Conservation (phyloP, 2,888 invertebrate species). For the Epirrhoe alternata region DNA sequence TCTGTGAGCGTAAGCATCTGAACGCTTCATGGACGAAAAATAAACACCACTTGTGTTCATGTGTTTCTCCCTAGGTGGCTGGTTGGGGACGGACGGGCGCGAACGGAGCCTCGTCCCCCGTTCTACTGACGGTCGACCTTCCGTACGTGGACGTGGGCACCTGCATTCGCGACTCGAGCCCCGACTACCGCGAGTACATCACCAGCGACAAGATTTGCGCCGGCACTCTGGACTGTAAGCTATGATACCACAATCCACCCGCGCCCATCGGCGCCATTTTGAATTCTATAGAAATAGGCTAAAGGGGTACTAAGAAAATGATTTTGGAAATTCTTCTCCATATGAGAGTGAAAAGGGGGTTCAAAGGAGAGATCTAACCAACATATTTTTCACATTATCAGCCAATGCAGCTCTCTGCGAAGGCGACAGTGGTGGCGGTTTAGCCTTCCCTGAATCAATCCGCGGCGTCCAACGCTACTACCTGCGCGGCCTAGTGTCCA, state of each 20-base stretch:
- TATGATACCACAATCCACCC: not conserved
- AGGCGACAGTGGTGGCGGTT: constrained; percentile 65
- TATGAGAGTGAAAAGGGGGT: too few relatives aligned
- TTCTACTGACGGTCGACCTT: constrained; percentile 53
- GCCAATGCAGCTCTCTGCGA: constrained; percentile 15
- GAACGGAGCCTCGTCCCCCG: constrained; percentile 49
- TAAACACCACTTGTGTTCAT: too few relatives aligned
- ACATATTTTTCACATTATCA: not conserved
- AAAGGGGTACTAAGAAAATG: too few relatives aligned
- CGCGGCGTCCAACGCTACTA: constrained; percentile 55
- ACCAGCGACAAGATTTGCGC: constrained; percentile 64
- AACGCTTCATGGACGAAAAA: too few relatives aligned
- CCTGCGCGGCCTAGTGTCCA: constrained; percentile 69
- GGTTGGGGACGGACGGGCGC: constrained; percentile 58
- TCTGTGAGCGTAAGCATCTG: too few relatives aligned
- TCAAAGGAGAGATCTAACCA: too few relatives aligned
- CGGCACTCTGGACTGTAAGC: constrained; percentile 56
- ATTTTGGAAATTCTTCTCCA: too few relatives aligned
- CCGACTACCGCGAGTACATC: constrained; percentile 52
- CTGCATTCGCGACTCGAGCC: constrained; percentile 48
- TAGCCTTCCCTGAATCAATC: constrained; percentile 37
- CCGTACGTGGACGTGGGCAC: constrained; percentile 51
- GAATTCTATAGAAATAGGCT: too few relatives aligned
- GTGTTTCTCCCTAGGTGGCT: constrained; percentile 48
- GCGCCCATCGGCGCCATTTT: too few relatives aligned